Conservation (phyloP, 2,113 vertebrate species). For the Eleginops maclovinus region DNA sequence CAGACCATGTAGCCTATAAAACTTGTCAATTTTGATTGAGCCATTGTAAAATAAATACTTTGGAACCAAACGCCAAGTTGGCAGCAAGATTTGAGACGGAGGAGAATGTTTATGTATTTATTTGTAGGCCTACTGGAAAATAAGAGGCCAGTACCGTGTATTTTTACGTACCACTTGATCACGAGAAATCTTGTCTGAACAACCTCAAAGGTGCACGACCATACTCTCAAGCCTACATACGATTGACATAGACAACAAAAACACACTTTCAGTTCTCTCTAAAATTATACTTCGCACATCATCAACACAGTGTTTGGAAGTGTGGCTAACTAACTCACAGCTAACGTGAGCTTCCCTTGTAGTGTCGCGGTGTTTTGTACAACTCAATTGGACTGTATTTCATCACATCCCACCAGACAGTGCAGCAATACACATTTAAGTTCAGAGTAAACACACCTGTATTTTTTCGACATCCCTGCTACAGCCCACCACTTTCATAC, state of each 20-base stretch:
- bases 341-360: not conserved
- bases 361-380: not conserved
- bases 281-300: no score
- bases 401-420: not conserved
- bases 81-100: not conserved
- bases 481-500: constrained; percentile 90
- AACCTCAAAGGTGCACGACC: no score
- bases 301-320: not conserved
- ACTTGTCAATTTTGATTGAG: not conserved
- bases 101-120: not conserved
- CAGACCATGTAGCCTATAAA: not conserved
- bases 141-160: not conserved
- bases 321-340: not conserved
- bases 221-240: no score
- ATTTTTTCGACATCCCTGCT: constrained; percentile 88
- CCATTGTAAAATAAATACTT: no score
- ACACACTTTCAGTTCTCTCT: no score
- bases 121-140: not conserved
- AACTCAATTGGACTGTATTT: not conserved
- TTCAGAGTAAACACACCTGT: constrained; percentile 77
- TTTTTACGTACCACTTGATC: no score
- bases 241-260: no score
- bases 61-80: not conserved
- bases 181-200: no score
- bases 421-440: not conserved